These are phyloP conservation scores for Seira sanloemensis DNA, from an alignment of 2,888 invertebrate genomes.

Conservation along the genomic window DNA sequence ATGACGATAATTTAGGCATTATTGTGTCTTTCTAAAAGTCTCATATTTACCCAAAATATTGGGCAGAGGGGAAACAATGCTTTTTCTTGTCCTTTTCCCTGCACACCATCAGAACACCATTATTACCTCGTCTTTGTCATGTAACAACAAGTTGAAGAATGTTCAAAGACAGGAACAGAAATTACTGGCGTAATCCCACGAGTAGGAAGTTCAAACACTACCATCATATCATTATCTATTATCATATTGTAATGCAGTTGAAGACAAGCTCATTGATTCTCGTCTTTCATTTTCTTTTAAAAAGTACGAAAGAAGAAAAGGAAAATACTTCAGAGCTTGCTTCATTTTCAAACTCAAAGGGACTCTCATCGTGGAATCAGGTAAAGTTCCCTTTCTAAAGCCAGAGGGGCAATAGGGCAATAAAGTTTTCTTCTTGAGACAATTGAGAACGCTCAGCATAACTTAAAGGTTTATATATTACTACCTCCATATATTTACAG, in stretches of 20 bases:
- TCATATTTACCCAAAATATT: neutral
- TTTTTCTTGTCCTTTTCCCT: neutral
- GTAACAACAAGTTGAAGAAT: neutral
- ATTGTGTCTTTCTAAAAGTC: neutral
- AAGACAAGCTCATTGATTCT: constrained; percentile 37
- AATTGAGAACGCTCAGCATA: no score
- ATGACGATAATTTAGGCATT: constrained; percentile 33
- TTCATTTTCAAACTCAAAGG: neutral
- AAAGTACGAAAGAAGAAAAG: constrained; percentile 18
- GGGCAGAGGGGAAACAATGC: constrained; percentile 8
- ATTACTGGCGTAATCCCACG: constrained; percentile 47
- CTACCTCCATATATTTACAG: neutral
- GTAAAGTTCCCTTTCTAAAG: neutral
- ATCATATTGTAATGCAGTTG: neutral
- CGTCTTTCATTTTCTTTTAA: constrained; percentile 1
- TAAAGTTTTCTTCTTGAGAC: neutral
- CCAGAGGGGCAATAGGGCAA: neutral
- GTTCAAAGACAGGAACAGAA: neutral
- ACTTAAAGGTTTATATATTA: constrained; percentile 22
- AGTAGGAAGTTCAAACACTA: constrained; percentile 40
- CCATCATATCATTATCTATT: constrained; percentile 24
- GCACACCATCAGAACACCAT: neutral
- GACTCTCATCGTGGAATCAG: neutral
- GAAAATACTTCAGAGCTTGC: neutral
- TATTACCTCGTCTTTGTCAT: constrained; percentile 32